Conservation (phyloP, 2,888 invertebrate genomes). For the Hanleya hanleyi region DNA sequence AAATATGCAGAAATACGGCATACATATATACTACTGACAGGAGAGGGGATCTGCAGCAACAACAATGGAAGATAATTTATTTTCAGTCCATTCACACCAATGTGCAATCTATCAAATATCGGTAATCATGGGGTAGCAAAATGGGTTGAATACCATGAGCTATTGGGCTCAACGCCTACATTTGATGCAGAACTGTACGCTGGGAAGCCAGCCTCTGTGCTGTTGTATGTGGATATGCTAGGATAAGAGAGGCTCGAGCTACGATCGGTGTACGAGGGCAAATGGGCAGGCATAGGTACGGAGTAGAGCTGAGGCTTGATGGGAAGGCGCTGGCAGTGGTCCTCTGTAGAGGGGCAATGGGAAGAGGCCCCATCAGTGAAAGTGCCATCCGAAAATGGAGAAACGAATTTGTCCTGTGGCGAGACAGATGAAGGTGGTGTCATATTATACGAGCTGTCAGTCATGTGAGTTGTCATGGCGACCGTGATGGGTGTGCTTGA, state of each 20-base stretch:
- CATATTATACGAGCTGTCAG: constrained; percentile 81
- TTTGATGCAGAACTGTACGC: background rate
- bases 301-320: constrained; percentile 13
- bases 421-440: constrained; percentile 98
- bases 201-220: background rate
- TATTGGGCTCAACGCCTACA: background rate
- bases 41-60: no score
- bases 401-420: constrained; percentile 83
- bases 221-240: background rate
- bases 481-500: constrained; percentile 36
- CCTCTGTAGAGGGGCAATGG: background rate
- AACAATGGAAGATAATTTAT: no score
- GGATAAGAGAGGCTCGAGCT: background rate
- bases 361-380: constrained; percentile 7
- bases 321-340: background rate
- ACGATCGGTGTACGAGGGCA: constrained; percentile 1
- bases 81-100: no score
- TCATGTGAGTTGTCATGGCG: constrained; percentile 34
- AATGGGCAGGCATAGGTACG: constrained; percentile 12
- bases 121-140: background rate
- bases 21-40: no score
- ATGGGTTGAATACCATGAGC: background rate
- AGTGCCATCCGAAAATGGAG: constrained; percentile 33
- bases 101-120: no score
- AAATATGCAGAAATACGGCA: no score